phyloP scores from a whole-genome alignment of 2,113 vertebrate species.

The Odontesthes bonariensis region DNA sequence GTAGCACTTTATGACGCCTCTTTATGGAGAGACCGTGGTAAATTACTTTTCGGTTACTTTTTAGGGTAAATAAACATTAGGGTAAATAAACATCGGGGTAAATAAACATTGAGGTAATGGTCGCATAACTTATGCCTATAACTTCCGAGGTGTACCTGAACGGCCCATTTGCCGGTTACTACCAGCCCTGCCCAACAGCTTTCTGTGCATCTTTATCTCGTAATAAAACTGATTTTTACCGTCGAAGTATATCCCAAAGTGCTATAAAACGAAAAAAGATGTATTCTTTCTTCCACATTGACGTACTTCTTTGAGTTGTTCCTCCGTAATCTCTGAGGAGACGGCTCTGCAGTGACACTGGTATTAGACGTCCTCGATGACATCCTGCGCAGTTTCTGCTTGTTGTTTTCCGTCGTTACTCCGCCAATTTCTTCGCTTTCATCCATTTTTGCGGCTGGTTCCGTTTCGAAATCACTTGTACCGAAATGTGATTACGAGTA shows the following conservation, averaged over 20 bases:
- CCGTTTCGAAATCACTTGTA: neutral
- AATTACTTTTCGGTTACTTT: neutral
- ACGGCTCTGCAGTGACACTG: constrained; percentile 50
- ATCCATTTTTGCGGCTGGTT: constrained; percentile 55
- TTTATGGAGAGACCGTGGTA: no score
- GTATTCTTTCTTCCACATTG: neutral
- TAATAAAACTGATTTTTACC: neutral
- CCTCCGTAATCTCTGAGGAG: constrained; percentile 56
- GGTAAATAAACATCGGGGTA: no score
- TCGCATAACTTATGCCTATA: neutral
- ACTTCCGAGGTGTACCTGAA: constrained; percentile 58
- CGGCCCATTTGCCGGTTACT: constrained; percentile 47
- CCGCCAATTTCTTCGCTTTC: constrained; percentile 61
- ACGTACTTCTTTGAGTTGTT: constrained; percentile 73
- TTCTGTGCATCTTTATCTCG: neutral
- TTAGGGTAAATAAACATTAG: no score
- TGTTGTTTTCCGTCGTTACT: constrained; percentile 34
- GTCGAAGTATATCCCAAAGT: neutral
- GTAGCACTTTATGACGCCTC: neutral
- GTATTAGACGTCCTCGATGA: constrained; percentile 68
- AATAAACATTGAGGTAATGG: no score
- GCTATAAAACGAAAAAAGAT: neutral
- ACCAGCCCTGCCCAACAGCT: neutral
- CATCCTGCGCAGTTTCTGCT: constrained; percentile 53
- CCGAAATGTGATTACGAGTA: fast-evolving